phyloP scores from a whole-genome alignment of 2,113 vertebrate species.

The Corydoras sp. region DNA sequence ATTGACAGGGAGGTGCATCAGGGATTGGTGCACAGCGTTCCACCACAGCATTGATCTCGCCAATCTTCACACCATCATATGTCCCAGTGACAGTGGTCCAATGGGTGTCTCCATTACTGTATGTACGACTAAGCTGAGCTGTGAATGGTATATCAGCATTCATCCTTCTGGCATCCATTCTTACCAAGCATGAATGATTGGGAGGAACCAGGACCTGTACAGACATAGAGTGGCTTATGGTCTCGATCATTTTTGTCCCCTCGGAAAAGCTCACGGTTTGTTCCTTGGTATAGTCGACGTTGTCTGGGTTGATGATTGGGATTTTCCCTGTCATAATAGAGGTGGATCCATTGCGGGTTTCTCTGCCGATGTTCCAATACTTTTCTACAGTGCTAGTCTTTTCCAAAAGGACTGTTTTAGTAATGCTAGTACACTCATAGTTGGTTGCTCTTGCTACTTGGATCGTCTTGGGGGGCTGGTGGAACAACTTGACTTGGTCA shows the following conservation, averaged over 20 bases:
- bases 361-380: constrained; percentile 46
- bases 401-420: constrained; percentile 39
- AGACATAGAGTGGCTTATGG: constrained; percentile 44
- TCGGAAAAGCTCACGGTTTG: constrained; percentile 42
- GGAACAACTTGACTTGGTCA: constrained; percentile 37
- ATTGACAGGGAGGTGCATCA: constrained; percentile 41
- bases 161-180: constrained; percentile 47
- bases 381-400: constrained; percentile 43
- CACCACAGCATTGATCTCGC: constrained; percentile 45
- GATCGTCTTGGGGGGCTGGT: constrained; percentile 41
- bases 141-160: constrained; percentile 50
- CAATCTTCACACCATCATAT: constrained; percentile 45
- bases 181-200: constrained; percentile 46
- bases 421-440: constrained; percentile 41
- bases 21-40: constrained; percentile 46
- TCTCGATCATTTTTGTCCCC: constrained; percentile 36
- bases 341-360: constrained; percentile 28
- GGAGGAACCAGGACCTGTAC: constrained; percentile 42
- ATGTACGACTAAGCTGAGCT: constrained; percentile 41
- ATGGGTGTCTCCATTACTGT: constrained; percentile 41
- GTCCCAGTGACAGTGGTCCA: constrained; percentile 45
- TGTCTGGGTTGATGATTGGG: constrained; percentile 41
- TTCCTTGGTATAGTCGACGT: constrained; percentile 45
- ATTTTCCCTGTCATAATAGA: constrained; percentile 44
- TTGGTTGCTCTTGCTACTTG: constrained; percentile 43